Evolutionary conservation across 2,113 vertebrate genomes (phyloP).

Genomic region (Acrocephalus arundinaceus): DNA sequence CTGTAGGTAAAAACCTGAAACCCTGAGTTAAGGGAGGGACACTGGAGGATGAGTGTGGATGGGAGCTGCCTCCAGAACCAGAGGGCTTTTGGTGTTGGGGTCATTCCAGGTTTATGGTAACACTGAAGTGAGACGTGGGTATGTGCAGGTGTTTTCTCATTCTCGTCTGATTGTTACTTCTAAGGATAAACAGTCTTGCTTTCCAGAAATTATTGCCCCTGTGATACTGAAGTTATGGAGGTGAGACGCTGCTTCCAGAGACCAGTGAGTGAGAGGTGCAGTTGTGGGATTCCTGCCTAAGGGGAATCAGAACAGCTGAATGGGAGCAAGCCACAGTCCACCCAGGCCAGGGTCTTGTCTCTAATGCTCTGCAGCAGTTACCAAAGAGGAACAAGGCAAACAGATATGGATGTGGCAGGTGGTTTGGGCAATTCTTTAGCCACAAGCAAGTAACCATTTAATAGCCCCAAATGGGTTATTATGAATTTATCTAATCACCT

Average conservation of each 20-base stretch:
- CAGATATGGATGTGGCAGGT: not conserved
- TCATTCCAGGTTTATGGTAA: not conserved
- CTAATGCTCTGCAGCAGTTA: not conserved
- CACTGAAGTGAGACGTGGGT: not conserved
- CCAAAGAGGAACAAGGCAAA: not conserved
- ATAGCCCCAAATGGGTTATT: not conserved
- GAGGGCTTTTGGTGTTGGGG: not conserved
- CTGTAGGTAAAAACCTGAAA: not conserved
- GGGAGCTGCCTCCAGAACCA: not conserved
- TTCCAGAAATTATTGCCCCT: not conserved
- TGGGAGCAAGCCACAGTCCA: not conserved
- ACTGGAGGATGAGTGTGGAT: rapidly evolving
- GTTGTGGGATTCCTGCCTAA: not conserved
- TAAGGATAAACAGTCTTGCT: not conserved
- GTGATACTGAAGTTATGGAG: not conserved
- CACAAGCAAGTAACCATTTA: not conserved
- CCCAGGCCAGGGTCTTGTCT: not conserved
- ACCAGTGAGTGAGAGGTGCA: not conserved
- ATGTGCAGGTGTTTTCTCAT: not conserved
- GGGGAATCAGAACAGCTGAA: not conserved
- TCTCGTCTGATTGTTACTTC: not conserved
- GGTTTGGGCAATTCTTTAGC: not conserved
- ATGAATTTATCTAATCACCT: not conserved
- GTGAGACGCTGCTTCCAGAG: not conserved
- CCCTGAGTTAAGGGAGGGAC: not conserved